A percentile compares a stretch with the other conserved stretches of the same genome.
Evolutionary conservation across 2,888 invertebrate species (phyloP).

Genomic region (Ganaspis brasiliensis): DNA sequence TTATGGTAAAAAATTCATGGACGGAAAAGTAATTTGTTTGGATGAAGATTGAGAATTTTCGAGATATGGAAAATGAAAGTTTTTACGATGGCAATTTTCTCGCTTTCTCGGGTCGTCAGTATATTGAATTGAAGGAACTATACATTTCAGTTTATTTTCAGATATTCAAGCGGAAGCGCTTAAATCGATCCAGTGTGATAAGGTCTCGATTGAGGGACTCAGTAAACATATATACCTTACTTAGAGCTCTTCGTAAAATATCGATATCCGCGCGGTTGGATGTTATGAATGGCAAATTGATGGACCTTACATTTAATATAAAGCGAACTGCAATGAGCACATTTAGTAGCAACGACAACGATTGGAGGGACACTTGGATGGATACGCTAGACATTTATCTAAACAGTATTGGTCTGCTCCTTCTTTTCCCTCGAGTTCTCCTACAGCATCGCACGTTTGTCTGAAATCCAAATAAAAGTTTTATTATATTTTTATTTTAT

Average conservation of each 20-base stretch:
- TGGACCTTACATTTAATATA: conserved; percentile 7
- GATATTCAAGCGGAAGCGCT: conserved; percentile 33
- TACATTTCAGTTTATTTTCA: conserved; percentile 36
- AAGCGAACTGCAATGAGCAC: conserved; percentile 32
- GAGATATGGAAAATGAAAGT: background rate
- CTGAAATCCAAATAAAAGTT: conserved; percentile 81
- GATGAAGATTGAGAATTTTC: background rate
- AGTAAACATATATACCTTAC: conserved; percentile 8
- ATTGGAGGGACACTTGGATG: conserved; percentile 86
- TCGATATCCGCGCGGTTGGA: conserved; percentile 14
- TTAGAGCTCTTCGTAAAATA: conserved; percentile 1
- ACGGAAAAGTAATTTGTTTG: background rate
- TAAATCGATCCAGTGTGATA: conserved; percentile 29
- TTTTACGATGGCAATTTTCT: conserved; percentile 3
- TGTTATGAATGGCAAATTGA: conserved; percentile 36
- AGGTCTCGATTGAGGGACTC: conserved; percentile 29
- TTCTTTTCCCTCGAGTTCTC: conserved; percentile 86
- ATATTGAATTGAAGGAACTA: conserved; percentile 33
- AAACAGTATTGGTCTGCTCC: conserved; percentile 93
- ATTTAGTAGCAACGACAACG: conserved; percentile 87
- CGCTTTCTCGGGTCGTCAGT: background rate
- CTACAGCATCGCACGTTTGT: conserved; percentile 90
- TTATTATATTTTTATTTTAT: conserved; percentile 19
- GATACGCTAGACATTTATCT: conserved; percentile 92
- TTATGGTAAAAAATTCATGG: too few species aligned